Base-by-base conservation (phyloP, 2,888 invertebrate species). In the Hipparchia semele region DNA sequence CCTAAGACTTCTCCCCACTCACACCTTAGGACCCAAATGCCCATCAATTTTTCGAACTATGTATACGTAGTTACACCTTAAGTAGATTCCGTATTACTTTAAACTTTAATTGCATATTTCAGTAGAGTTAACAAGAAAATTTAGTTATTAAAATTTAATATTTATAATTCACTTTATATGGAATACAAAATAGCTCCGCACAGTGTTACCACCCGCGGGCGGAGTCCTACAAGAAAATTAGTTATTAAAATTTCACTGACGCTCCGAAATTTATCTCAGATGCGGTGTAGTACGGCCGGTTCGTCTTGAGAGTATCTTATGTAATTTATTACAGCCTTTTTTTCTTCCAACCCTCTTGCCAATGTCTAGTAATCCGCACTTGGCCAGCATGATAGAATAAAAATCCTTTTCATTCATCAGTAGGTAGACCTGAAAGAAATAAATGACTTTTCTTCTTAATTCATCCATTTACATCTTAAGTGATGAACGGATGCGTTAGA, bases 181-280 rank as follows among this genome's bases (percentile, higher is more conserved):
- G 54, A 70, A 73, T 68, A 51, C 58, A 68, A 33, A 65, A 62
- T 73, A 68, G 70, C 49, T 64, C n/a, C 49, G 51, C 49, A 69
- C 13, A 51, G 46, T n/a, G 46, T 54, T 23, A 23, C 51, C 51
- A 45, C 51, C 83, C 78, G 83, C 84, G 82, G 80, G 81, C 81
- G 80, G 83, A 82, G 86, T 90, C 89, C 90, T 92, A 91, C 94
- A 94, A 94, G 92, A 94, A 94, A 93, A 94, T 94, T 94, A 94
- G 92, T 94, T 93, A 94, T 94, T 94, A 94, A 94, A 93, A 94
- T 94, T 94, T 94, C 93, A 93, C 94, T 91, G 94, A 92, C 90
- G 94, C 92, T 93, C 84, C 88, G 83, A 93, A 94, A 93, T 94
- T 93, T 93, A 94, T 93, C 92, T 93, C 89, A 81, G 80, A 84